These are phyloP conservation scores for Anseranas semipalmata DNA, from an alignment of 2,113 vertebrate genomes.

Conservation along the genomic window DNA sequence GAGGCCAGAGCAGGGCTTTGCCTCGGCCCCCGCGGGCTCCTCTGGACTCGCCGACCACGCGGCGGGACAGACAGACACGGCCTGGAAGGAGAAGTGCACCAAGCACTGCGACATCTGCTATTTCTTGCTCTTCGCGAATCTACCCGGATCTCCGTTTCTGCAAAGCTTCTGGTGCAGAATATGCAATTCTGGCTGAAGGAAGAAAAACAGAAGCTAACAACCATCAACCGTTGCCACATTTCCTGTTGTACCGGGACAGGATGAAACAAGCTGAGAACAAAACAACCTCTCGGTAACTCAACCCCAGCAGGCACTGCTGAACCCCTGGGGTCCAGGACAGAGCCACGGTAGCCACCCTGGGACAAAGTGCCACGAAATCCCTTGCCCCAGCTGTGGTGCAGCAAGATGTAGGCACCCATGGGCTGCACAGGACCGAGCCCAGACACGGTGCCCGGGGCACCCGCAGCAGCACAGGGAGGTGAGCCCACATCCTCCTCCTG, in stretches of 20 bases:
- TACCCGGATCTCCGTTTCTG: not conserved
- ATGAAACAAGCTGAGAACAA: conserved; percentile 23
- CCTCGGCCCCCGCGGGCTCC: too few relatives aligned
- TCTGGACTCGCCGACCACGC: too few relatives aligned
- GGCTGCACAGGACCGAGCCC: not conserved
- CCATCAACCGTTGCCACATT: conserved; percentile 70
- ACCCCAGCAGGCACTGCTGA: not conserved
- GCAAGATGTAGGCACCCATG: rapidly evolving
- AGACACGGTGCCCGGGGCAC: not conserved
- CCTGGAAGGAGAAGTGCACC: not conserved
- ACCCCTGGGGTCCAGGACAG: not conserved
- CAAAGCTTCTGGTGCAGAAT: conserved; percentile 13
- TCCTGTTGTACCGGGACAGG: conserved; percentile 58
- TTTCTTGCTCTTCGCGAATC: not conserved
- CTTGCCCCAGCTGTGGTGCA: rapidly evolving
- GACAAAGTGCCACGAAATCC: not conserved
- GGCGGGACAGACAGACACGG: not conserved
- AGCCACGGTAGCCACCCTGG: rapidly evolving
- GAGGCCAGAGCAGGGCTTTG: too few relatives aligned
- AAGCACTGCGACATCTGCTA: rapidly evolving
- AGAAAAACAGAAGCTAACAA: conserved; percentile 67
- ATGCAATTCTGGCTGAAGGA: not conserved
- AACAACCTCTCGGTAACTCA: not conserved
- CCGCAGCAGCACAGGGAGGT: not conserved
- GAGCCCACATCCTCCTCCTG: not conserved